phyloP scores from a whole-genome alignment of 2,113 vertebrate species.

The Mustela lutreola region DNA sequence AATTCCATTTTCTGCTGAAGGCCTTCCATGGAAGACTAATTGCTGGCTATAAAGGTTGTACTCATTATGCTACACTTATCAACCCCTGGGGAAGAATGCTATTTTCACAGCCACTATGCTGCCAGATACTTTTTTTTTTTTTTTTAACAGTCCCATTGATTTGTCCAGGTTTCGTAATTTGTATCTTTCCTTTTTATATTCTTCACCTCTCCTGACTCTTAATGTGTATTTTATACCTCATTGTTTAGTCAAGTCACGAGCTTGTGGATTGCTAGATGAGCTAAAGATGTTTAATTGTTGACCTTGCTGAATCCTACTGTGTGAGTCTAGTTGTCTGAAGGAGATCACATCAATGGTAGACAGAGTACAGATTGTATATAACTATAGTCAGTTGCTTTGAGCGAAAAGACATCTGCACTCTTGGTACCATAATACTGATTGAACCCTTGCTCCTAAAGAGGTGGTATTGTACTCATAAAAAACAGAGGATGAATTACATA shows the following conservation, averaged over 20 bases:
- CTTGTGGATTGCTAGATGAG: not conserved
- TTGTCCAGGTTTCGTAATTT: constrained; percentile 53
- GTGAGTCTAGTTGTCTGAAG: constrained; percentile 10
- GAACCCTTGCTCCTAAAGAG: not conserved
- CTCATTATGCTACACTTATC: not conserved
- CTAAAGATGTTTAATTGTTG: constrained; percentile 25
- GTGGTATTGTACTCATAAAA: not conserved
- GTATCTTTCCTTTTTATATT: constrained; percentile 41
- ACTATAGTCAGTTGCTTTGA: not conserved
- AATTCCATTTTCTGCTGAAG: constrained; percentile 56
- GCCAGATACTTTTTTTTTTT: not conserved
- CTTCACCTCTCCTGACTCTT: not conserved
- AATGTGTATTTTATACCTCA: constrained; percentile 8
- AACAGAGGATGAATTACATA: not conserved
- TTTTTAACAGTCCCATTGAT: constrained; percentile 38
- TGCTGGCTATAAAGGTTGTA: constrained; percentile 22
- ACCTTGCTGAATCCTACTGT: constrained; percentile 16
- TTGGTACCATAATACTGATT: not conserved
- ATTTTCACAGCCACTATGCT: constrained; percentile 11
- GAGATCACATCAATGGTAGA: not conserved
- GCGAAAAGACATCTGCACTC: not conserved
- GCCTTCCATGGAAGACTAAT: constrained; percentile 28
- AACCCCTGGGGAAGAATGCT: constrained; percentile 3
- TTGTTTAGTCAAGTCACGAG: not conserved
- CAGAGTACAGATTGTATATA: not conserved